Percentiles rank a stretch among this genome's conserved stretches.
Evolutionary conservation across 2,797 vertebrate species (phyloP).

Genomic region (Pangasius krempfi): DNA sequence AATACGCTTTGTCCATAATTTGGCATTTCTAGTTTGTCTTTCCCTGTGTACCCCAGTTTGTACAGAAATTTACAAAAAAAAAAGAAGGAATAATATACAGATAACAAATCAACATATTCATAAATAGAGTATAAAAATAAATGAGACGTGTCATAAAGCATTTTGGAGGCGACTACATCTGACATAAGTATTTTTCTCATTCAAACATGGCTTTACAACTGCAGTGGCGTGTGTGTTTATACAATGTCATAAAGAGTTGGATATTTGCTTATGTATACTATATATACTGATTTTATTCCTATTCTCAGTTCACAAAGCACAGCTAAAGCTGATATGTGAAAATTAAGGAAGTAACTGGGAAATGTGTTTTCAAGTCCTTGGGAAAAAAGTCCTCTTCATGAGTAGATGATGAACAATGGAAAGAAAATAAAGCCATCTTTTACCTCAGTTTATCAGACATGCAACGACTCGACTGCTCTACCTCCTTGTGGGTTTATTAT

Average conservation of each 20-base stretch:
- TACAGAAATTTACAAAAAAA: slow-evolving; percentile 49
- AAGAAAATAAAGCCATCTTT: slow-evolving; percentile 18
- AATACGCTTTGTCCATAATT: slow-evolving; percentile 4
- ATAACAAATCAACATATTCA: slow-evolving; percentile 38
- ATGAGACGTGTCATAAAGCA: slow-evolving; percentile 31
- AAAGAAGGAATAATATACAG: slow-evolving; percentile 36
- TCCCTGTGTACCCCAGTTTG: slow-evolving; percentile 30
- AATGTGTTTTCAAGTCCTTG: slow-evolving; percentile 12
- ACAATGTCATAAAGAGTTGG: not conserved
- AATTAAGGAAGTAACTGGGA: not conserved
- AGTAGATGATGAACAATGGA: slow-evolving; percentile 3
- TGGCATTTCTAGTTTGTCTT: slow-evolving; percentile 2
- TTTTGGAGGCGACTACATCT: slow-evolving; percentile 17
- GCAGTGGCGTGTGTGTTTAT: not conserved
- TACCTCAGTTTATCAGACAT: slow-evolving; percentile 40
- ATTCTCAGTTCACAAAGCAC: slow-evolving; percentile 17
- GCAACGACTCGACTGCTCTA: slow-evolving; percentile 28
- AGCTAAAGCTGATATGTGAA: slow-evolving; percentile 25
- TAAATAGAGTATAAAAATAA: slow-evolving; percentile 53
- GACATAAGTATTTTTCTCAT: not conserved
- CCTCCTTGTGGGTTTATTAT: slow-evolving; percentile 30
- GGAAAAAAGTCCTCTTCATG: not conserved
- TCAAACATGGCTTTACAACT: slow-evolving; percentile 30
- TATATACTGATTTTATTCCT: slow-evolving; percentile 21
- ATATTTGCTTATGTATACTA: slow-evolving; percentile 19